Base-by-base conservation (phyloP, 53 echinoderm and acorn worm genomes). In the Antedon mediterranea region DNA sequence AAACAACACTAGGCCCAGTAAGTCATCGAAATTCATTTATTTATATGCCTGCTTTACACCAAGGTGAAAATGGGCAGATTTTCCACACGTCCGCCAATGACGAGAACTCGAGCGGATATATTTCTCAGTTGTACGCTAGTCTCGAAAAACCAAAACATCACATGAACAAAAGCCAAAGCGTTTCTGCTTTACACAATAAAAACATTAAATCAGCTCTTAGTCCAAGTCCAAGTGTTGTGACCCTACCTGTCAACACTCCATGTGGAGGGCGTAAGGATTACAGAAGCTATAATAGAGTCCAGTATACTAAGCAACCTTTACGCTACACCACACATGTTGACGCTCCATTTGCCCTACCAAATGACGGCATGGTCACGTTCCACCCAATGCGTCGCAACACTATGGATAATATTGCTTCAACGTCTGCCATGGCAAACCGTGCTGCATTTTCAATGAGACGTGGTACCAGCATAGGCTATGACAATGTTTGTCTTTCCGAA, bases 101-200 rank as follows among this genome's bases (percentile, higher is more conserved):
- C 43, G 91, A 91, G 71, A 85, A 89, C 74, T 85, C 94, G 0
- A 82, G 91, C 0, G 94, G 94, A 0, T 94, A 91, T 74, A 85
- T 94, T 71, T 89, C 91, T 14, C 85, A 89, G 73, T 84, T 94
- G 26, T 94, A 94, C 74, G 91, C 94, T 18, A 94, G 83, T 31
- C 79, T 94, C 30, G 91, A 94, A 71, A 86, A 81, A 26, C 57
- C 57, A 18, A 57, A 57, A 57, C 57, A 57, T 57, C 57, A 57
- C 57, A 57, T 57, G 7, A 57, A 23, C 57, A 57, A 57, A 26
- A 57, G 57, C 23, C 57, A 57, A 57, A 57, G 57, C 23, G 57
- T 57, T 57, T 57, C 57, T 23, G 57, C 57, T 18, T 18, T 57
- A 26, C 20, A 57, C 23, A 57, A 57, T 23, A 57, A 57, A 57